phyloP scores from a whole-genome alignment of 1,140 invertebrate genomes.

The Drosophila jambulina region DNA sequence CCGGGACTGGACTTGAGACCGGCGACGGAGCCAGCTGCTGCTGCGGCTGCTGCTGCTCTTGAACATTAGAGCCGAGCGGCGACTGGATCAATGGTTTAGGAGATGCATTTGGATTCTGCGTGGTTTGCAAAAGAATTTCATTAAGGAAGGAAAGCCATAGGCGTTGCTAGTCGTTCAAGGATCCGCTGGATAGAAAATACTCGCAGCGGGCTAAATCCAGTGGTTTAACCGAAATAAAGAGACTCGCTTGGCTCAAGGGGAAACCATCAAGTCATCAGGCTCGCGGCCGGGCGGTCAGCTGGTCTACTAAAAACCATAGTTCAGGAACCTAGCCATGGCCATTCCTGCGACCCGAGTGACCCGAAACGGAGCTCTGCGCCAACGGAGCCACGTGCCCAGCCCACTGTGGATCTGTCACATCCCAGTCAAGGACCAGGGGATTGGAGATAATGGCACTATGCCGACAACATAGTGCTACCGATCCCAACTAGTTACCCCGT shows the following conservation, averaged over 20 bases:
- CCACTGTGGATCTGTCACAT: slow-evolving; percentile 36
- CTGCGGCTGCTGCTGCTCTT: neutral
- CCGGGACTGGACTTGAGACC: neutral
- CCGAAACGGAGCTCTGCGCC: slow-evolving; percentile 65
- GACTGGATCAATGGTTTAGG: slow-evolving; percentile 42
- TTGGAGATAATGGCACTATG: neutral
- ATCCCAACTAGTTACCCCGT: neutral
- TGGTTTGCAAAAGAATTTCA: slow-evolving; percentile 22
- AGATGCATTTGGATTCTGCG: slow-evolving; percentile 62
- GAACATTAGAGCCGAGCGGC: neutral
- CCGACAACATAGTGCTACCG: neutral
- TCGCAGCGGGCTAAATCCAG: slow-evolving; percentile 20
- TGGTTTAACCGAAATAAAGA: slow-evolving; percentile 23
- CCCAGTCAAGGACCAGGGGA: neutral
- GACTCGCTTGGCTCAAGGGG: slow-evolving; percentile 14
- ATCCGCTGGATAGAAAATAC: slow-evolving; percentile 4
- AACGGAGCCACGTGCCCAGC: slow-evolving; percentile 55
- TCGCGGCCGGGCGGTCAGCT: slow-evolving; percentile 14
- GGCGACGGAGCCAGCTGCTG: neutral
- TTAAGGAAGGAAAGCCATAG: slow-evolving; percentile 4
- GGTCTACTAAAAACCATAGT: slow-evolving; percentile 82
- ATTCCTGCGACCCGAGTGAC: slow-evolving; percentile 82
- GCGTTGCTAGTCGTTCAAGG: neutral
- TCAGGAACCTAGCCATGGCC: slow-evolving; percentile 84
- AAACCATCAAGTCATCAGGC: slow-evolving; percentile 29